These are phyloP conservation scores for Narcine bancroftii DNA, from an alignment of 2,113 vertebrate species.

Conservation along the genomic window DNA sequence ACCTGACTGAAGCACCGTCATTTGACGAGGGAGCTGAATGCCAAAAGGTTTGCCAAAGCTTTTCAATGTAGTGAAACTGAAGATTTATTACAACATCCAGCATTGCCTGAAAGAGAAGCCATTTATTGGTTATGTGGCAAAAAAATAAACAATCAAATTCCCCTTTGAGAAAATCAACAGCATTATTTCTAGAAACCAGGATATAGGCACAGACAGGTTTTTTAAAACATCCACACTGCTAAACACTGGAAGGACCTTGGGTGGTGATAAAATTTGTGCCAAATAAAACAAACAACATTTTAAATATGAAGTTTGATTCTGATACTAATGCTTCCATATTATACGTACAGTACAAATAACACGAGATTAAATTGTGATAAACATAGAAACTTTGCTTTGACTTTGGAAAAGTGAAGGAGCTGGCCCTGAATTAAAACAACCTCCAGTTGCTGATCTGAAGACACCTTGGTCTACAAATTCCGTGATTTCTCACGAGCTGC, in stretches of 20 bases:
- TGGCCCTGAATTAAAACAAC: not conserved
- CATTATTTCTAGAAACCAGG: not conserved
- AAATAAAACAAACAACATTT: not conserved
- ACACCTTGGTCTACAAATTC: no score
- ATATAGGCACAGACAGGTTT: not conserved
- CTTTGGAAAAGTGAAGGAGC: not conserved
- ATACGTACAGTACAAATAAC: not conserved
- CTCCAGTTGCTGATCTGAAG: not conserved
- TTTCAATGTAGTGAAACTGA: conserved; percentile 93
- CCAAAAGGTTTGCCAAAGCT: conserved; percentile 96
- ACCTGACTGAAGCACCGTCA: conserved; percentile 63
- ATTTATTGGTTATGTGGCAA: not conserved
- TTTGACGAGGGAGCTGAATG: conserved; percentile 71
- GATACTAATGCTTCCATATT: not conserved
- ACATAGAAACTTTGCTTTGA: not conserved
- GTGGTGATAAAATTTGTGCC: not conserved
- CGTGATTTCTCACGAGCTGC: no score
- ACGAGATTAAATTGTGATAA: not conserved
- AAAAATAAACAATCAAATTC: not conserved
- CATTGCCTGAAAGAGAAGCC: conserved; percentile 65
- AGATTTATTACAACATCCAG: conserved; percentile 93
- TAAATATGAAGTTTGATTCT: not conserved
- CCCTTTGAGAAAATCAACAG: not conserved
- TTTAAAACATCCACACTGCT: not conserved
- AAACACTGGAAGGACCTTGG: not conserved